These are phyloP conservation scores for Malachius bipustulatus DNA, from an alignment of 2,888 invertebrate genomes.

Conservation along the genomic window DNA sequence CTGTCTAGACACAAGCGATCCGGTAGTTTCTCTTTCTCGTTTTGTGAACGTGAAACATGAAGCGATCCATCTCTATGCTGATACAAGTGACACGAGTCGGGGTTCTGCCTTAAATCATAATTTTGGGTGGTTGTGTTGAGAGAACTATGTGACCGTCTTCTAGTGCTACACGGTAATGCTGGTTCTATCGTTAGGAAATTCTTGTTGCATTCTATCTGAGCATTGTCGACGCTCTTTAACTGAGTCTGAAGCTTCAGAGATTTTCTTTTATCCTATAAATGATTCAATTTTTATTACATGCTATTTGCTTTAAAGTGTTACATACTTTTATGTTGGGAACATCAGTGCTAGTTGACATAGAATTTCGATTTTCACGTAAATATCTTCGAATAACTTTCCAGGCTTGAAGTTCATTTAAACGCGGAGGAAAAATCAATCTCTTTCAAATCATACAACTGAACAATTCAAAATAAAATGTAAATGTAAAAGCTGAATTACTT, in stretches of 20 bases:
- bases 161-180: conserved; percentile 28
- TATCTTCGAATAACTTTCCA: too few species aligned
- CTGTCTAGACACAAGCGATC: conserved; percentile 83
- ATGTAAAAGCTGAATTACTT: too few species aligned
- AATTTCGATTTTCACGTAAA: too few species aligned
- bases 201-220: conserved; percentile 20
- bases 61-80: conserved; percentile 52
- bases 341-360: too few species aligned
- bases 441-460: too few species aligned
- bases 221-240: conserved; percentile 22
- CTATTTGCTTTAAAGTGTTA: too few species aligned
- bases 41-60: conserved; percentile 56
- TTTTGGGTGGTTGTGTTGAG: conserved; percentile 28
- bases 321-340: too few species aligned
- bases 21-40: conserved; percentile 72
- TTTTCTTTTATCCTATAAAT: conserved; percentile 31
- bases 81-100: conserved; percentile 39
- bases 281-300: too few species aligned
- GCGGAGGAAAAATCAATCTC: too few species aligned
- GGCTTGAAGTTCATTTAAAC: too few species aligned
- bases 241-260: conserved; percentile 21
- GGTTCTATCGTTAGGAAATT: conserved; percentile 33
- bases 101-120: conserved; percentile 18
- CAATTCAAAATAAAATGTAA: too few species aligned
- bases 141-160: conserved; percentile 41